phyloP scores from a whole-genome alignment of 2,888 invertebrate genomes.

The Xestia rhomboidea region DNA sequence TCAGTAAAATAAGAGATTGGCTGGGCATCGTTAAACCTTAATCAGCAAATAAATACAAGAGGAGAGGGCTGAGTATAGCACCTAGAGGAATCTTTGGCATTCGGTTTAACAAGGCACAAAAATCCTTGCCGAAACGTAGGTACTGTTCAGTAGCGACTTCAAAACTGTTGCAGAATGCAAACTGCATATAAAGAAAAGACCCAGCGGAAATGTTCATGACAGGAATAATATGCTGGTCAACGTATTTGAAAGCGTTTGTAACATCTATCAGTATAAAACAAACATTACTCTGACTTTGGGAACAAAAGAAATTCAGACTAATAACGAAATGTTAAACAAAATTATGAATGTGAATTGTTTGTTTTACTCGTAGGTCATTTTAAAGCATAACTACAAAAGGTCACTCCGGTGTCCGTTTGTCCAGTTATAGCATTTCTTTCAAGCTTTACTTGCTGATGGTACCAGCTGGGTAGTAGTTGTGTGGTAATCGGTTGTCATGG shows the following conservation, averaged over 20 bases:
- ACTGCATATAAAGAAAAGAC: background rate
- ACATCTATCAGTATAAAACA: background rate
- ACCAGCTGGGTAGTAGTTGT: background rate
- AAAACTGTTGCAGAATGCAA: background rate
- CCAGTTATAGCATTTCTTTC: background rate
- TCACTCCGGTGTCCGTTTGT: background rate
- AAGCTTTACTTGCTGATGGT: background rate
- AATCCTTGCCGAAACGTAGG: background rate
- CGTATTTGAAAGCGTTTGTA: conserved; percentile 7
- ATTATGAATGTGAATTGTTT: background rate
- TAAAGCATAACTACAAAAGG: background rate
- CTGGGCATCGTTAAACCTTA: background rate
- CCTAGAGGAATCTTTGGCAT: conserved; percentile 10
- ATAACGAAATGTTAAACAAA: background rate
- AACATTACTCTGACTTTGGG: background rate
- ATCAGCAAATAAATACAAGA: background rate
- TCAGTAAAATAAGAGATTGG: too few species aligned
- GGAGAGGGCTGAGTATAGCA: background rate
- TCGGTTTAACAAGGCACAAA: background rate
- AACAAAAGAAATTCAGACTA: background rate
- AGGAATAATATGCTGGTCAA: background rate
- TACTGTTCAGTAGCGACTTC: background rate
- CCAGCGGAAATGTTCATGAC: background rate
- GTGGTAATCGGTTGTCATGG: background rate
- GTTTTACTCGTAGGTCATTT: background rate